phyloP scores from a whole-genome alignment of 2,888 invertebrate species.

The Acrobasis consociella region DNA sequence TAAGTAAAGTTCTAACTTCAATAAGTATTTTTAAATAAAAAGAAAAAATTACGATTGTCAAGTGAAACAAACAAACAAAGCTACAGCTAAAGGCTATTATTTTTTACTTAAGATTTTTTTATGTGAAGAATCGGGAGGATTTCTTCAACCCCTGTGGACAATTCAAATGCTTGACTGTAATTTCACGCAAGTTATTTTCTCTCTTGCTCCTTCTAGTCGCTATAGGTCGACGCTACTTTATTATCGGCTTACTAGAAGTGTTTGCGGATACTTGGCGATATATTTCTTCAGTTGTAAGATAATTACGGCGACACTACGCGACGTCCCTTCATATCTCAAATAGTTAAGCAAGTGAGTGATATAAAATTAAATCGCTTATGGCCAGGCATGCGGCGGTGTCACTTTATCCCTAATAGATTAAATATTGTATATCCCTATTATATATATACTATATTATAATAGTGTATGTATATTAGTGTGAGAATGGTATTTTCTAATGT shows the following conservation, averaged over 20 bases:
- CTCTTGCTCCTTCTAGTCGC: constrained; percentile 32
- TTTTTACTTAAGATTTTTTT: too few species aligned
- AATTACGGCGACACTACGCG: constrained; percentile 42
- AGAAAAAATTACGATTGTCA: too few species aligned
- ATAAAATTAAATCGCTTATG: constrained; percentile 17
- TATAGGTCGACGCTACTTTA: constrained; percentile 35
- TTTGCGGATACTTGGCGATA: constrained; percentile 63
- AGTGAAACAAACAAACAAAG: too few species aligned
- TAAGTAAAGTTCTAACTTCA: too few species aligned
- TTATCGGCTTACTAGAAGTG: constrained; percentile 62
- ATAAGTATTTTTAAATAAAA: too few species aligned
- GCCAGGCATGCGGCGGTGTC: background rate
- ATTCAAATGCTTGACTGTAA: too few species aligned
- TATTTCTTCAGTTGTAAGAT: constrained; percentile 58
- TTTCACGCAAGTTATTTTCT: too few species aligned
- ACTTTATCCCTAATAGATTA: background rate
- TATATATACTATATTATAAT: too few species aligned
- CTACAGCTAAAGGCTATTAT: too few species aligned
- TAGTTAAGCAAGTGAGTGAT: constrained; percentile 7
- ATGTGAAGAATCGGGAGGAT: too few species aligned
- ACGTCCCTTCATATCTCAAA: constrained; percentile 21
- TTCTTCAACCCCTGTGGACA: too few species aligned
- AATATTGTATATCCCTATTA: too few species aligned
- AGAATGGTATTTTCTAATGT: background rate
- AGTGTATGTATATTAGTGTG: constrained; percentile 1